Conservation (phyloP, 2,113 vertebrate genomes). For the Nymphicus hollandicus region DNA sequence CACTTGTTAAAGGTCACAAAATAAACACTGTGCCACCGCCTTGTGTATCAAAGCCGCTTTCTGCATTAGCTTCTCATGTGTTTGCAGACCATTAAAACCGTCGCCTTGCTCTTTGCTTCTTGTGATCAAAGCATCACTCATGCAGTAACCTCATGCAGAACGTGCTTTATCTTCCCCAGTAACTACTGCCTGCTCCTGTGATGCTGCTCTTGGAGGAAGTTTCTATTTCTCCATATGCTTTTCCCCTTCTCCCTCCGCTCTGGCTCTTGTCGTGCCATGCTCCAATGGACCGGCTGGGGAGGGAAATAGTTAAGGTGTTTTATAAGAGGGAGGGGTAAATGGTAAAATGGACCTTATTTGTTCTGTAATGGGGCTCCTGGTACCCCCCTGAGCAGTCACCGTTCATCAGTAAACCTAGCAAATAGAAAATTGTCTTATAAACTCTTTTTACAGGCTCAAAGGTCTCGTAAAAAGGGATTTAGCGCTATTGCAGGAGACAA, state of each 20-base stretch:
- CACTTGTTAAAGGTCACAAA: background rate
- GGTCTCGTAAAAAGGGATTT: background rate
- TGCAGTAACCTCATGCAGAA: background rate
- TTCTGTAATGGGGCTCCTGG: background rate
- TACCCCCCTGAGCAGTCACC: background rate
- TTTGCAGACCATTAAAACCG: background rate
- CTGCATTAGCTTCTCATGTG: background rate
- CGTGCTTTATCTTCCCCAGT: background rate
- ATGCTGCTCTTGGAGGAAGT: background rate
- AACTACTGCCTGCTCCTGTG: background rate
- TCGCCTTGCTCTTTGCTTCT: background rate
- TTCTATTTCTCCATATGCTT: background rate
- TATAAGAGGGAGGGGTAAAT: background rate
- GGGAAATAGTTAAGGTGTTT: background rate
- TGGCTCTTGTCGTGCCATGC: background rate
- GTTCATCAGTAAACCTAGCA: background rate
- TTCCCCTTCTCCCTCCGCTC: background rate
- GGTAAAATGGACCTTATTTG: background rate
- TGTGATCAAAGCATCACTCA: background rate
- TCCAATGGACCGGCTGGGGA: background rate
- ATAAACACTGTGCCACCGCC: background rate
- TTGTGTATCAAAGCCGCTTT: background rate
- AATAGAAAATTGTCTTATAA: conserved; percentile 11
- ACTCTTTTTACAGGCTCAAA: conserved; percentile 1
- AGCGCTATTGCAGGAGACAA: background rate